These are phyloP conservation scores for Vireo griseus DNA, from an alignment of 2,797 vertebrate genomes.

Conservation along the genomic window DNA sequence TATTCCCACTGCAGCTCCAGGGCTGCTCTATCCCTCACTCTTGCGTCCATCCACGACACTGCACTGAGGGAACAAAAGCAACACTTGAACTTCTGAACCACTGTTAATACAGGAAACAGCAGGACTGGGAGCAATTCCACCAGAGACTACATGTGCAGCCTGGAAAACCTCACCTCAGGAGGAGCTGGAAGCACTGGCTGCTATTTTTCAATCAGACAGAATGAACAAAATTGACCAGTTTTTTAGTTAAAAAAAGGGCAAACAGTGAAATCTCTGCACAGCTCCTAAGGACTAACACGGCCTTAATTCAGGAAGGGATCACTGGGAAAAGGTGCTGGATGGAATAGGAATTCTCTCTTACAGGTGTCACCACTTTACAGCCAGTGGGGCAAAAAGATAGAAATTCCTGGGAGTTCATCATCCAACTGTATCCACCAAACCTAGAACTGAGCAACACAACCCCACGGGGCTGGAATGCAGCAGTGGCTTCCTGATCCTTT, in stretches of 20 bases:
- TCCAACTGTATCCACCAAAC: not conserved
- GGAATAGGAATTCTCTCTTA: not conserved
- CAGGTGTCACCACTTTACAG: not conserved
- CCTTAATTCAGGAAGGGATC: not conserved
- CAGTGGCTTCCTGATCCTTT: not conserved
- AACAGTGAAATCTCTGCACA: not conserved
- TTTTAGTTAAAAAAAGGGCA: not conserved
- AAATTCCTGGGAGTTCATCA: not conserved
- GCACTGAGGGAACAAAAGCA: not conserved
- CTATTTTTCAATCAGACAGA: not conserved
- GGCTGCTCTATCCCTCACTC: not conserved
- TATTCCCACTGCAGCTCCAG: not conserved
- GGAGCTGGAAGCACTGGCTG: not conserved
- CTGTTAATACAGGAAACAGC: not conserved
- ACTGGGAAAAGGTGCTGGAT: not conserved
- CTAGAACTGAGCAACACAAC: not conserved
- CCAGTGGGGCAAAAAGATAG: not conserved
- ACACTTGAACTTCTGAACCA: not conserved
- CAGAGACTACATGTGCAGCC: not conserved
- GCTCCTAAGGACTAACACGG: not conserved
- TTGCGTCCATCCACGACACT: not conserved
- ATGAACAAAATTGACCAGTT: rapidly evolving
- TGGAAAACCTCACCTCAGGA: not conserved
- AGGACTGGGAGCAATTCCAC: not conserved
- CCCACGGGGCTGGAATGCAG: not conserved